Evolutionary conservation across 1,140 invertebrate species (phyloP), one percentile per base, ranked within the genome.

Genomic region (Acromyrmex charruanus): DNA sequence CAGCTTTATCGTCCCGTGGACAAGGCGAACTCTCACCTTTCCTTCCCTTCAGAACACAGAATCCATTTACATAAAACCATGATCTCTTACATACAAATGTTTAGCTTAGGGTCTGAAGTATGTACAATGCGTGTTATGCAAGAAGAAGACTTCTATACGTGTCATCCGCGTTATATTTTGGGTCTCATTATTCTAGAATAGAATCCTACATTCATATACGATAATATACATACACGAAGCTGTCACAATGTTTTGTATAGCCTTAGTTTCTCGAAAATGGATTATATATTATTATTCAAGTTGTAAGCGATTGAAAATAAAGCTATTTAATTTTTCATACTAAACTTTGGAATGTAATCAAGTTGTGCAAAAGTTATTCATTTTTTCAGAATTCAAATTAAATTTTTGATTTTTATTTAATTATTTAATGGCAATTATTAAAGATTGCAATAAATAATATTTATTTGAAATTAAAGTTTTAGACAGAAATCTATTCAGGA

Each of bases 31-130:
- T 77, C 61, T 85, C 21, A 49, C 66, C 66, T 69, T 69, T 21
- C 6, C 66, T 69, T 21, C 14, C 39, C 3, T 21, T 14, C 51
- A 55, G 49, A 51, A 66, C 9, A 7, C 21, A n/a, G 44, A 51
- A 77, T 66, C 49, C 71, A 85, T 85, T 85, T 85, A 75, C 82
- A 85, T 85, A 66, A 85, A 85, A 44, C 63, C 61, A 58, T 63
- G 55, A 49, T 79, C 74, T 68, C 31, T 85, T 85, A 85, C 74
- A 85, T 85, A 85, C 49, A 79, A 85, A 79, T 85, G 74, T 18
- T 79, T 79, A 79, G 82, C 49, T 77, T 85, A 85, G 61, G 51
- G 21, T 75, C 51, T 53, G 16, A 79, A 66, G 49, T 75, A 31
- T 31, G 3, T 31, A 66, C 82, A 85, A 79, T 85, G 74, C 10